These are phyloP conservation scores for Shinisaurus crocodilurus DNA, from an alignment of 2,113 vertebrate species.

Conservation along the genomic window DNA sequence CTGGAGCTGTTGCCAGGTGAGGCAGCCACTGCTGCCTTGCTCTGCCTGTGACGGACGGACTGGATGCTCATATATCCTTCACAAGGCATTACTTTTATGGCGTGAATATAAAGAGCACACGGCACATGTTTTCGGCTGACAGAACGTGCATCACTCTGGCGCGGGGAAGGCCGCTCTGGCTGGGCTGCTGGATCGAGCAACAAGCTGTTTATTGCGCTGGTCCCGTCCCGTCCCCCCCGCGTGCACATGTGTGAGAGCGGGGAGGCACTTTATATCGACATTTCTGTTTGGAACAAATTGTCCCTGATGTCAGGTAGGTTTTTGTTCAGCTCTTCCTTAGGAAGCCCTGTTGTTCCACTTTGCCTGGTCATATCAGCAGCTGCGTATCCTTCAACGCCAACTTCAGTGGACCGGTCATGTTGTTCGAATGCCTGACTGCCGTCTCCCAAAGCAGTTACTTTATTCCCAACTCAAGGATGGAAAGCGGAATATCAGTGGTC, in stretches of 20 bases:
- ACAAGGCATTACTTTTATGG: constrained; percentile 28
- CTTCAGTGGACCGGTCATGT: too few relatives aligned
- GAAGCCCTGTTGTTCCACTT: not conserved
- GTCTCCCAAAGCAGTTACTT: too few relatives aligned
- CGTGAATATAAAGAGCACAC: not conserved
- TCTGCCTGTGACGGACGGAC: not conserved
- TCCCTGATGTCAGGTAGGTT: not conserved
- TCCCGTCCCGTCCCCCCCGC: not conserved
- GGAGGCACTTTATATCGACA: not conserved
- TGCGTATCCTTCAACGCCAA: too few relatives aligned
- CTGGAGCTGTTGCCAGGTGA: not conserved
- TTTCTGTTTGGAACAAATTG: accelerated
- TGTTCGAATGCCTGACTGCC: too few relatives aligned
- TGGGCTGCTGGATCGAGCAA: accelerated
- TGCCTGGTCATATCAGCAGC: not conserved
- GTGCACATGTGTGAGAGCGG: accelerated
- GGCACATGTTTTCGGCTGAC: not conserved
- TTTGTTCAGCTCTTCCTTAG: not conserved
- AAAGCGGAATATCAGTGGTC: too few relatives aligned
- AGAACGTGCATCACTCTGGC: not conserved
- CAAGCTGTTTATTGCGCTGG: constrained; percentile 18
- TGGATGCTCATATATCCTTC: constrained; percentile 23
- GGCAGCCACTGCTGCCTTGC: not conserved
- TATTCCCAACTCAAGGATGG: too few relatives aligned
- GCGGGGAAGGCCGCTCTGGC: not conserved